Evolutionary conservation across 2,888 invertebrate genomes (phyloP).

Genomic region (Rhyacophila evoluta): DNA sequence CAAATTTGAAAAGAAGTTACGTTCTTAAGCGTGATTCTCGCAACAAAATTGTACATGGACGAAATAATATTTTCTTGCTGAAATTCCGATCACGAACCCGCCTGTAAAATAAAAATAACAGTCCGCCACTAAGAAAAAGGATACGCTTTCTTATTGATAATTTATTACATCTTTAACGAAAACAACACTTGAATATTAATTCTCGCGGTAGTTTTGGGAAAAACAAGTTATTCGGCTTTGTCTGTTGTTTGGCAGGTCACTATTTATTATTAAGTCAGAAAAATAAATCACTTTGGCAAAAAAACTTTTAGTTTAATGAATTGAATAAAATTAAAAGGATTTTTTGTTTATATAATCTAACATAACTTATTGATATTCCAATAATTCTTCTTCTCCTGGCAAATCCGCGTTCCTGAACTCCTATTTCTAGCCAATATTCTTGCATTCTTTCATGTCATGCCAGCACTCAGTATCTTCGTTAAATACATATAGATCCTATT

Average conservation of each 20-base stretch:
- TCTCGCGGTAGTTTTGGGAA: background rate
- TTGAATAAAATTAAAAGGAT: background rate
- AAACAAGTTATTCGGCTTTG: background rate
- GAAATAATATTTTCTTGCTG: constrained; percentile 27
- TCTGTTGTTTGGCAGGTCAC: background rate
- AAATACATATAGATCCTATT: no score
- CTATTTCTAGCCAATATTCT: no score
- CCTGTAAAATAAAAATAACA: constrained; percentile 10
- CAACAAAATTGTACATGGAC: constrained; percentile 40
- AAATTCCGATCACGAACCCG: constrained; percentile 40
- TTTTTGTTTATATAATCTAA: no score
- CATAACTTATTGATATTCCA: no score
- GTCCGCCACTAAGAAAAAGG: background rate
- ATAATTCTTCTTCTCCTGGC: no score
- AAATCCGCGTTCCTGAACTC: no score
- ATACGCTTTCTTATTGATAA: constrained; percentile 14
- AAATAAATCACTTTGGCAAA: background rate
- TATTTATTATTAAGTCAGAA: background rate
- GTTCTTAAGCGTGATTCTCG: constrained; percentile 37
- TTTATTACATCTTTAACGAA: constrained; percentile 22
- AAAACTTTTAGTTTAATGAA: background rate
- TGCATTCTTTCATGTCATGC: no score
- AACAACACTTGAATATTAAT: constrained; percentile 24
- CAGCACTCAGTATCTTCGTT: no score
- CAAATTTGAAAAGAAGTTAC: constrained; percentile 31